These are phyloP conservation scores for Pelodiscus sinensis DNA, from an alignment of 2,113 vertebrate genomes.

Conservation along the genomic window DNA sequence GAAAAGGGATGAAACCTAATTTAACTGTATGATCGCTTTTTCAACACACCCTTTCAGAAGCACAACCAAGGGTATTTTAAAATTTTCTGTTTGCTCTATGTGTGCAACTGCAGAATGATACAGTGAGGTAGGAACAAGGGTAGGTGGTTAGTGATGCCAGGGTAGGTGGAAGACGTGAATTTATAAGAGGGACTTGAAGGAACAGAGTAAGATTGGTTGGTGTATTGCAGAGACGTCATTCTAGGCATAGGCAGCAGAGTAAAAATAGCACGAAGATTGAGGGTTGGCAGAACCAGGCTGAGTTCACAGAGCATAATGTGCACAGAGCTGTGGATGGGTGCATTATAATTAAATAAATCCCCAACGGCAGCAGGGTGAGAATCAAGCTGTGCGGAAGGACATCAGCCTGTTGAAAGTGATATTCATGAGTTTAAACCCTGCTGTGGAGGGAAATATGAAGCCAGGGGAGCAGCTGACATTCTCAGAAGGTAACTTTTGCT, in stretches of 20 bases:
- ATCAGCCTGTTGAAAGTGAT: background rate
- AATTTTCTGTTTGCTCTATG: background rate
- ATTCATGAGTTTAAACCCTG: background rate
- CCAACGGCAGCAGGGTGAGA: background rate
- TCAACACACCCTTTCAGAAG: background rate
- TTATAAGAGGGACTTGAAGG: background rate
- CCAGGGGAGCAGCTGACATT: background rate
- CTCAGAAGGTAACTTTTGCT: background rate
- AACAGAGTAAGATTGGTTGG: background rate
- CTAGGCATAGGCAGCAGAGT: background rate
- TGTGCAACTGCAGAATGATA: background rate
- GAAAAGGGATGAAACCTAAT: background rate
- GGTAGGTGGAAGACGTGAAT: background rate
- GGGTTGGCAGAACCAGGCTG: background rate
- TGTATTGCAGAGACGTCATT: background rate
- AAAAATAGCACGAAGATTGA: background rate
- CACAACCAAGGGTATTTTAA: background rate
- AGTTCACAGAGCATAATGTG: background rate
- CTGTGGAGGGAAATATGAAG: background rate
- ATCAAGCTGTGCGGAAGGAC: background rate
- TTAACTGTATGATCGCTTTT: background rate
- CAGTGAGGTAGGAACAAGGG: background rate
- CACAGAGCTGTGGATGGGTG: background rate
- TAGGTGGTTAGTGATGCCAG: background rate
- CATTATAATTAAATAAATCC: background rate